Conservation (phyloP, 2,888 invertebrate species). For the Polia nebulosa region DNA sequence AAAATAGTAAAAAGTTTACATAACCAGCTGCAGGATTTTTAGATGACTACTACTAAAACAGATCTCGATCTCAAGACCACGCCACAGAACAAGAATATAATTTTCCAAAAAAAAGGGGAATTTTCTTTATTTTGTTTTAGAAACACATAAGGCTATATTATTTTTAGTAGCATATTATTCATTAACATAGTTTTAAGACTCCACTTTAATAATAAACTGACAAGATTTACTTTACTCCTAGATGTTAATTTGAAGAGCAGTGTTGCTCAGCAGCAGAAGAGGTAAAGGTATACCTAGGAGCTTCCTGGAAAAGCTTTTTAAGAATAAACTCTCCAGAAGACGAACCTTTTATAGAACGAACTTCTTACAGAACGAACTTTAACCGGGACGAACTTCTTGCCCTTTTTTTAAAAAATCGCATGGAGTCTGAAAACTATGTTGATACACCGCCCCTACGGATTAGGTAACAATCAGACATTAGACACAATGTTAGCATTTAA, state of each 20-base stretch:
- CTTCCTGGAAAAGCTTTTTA: no score
- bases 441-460: constrained; percentile 35
- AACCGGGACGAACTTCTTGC: no score
- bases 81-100: constrained; percentile 18
- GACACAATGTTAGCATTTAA: constrained; percentile 59
- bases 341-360: not conserved
- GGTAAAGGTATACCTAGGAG: no score
- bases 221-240: not conserved
- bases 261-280: not conserved
- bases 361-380: not conserved
- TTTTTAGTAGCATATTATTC: constrained; percentile 28
- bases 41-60: no score
- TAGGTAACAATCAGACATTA: constrained; percentile 56
- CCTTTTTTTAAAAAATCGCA: not conserved
- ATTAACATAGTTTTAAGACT: constrained; percentile 51
- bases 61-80: constrained; percentile 35
- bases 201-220: not conserved
- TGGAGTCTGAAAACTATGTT: constrained; percentile 47
- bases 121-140: constrained; percentile 13
- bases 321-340: not conserved
- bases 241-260: not conserved
- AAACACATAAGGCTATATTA: constrained; percentile 43
- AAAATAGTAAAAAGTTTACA: no score
- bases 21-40: no score
- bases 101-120: constrained; percentile 30